phyloP scores from a whole-genome alignment of 2,113 vertebrate genomes.

The Lanius collurio region DNA sequence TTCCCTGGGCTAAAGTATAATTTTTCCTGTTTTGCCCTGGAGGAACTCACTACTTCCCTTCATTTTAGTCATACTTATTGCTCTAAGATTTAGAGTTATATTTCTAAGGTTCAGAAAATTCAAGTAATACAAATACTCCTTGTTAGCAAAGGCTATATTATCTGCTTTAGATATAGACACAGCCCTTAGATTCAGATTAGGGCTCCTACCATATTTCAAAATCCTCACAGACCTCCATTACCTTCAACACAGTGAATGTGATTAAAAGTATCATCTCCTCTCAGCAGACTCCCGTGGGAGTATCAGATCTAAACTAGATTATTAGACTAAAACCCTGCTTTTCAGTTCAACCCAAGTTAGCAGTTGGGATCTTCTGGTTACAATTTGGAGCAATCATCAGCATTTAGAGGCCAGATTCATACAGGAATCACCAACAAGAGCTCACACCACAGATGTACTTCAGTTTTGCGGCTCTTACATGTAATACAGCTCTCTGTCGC shows the following conservation, averaged over 20 bases:
- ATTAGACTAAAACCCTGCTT: neutral
- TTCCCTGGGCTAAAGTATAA: neutral
- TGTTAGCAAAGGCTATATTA: neutral
- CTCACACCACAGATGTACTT: neutral
- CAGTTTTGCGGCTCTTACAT: neutral
- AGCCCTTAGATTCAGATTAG: neutral
- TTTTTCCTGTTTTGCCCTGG: neutral
- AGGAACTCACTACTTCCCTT: neutral
- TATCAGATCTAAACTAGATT: constrained; percentile 47
- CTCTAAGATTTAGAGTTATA: neutral
- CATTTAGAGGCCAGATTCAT: neutral
- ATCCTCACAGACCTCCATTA: neutral
- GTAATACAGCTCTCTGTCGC: neutral
- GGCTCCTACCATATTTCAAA: neutral
- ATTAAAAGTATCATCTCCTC: constrained; percentile 9
- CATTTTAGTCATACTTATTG: neutral
- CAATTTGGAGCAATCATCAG: neutral
- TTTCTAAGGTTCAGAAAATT: neutral
- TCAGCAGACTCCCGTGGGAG: neutral
- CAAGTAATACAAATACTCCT: neutral
- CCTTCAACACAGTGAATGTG: neutral
- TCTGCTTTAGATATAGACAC: neutral
- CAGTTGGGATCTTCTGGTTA: neutral
- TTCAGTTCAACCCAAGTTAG: constrained; percentile 12
- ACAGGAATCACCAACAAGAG: neutral